Conservation (phyloP, 2,888 invertebrate species). For the Scaptomyza polygonia region DNA sequence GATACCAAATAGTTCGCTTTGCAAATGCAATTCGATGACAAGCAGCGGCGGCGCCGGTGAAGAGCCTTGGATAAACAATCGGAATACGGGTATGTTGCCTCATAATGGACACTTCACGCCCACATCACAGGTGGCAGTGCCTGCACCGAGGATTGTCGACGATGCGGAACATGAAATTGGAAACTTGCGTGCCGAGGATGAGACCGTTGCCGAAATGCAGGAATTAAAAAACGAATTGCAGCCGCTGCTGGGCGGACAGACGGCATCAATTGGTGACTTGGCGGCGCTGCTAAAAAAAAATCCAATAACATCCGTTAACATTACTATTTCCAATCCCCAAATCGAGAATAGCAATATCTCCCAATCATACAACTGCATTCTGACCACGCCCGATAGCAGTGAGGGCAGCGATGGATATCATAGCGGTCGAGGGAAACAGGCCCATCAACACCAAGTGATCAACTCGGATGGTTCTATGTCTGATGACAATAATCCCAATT, state of each 20-base stretch:
- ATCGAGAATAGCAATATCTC: constrained; percentile 90
- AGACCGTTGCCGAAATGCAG: constrained; percentile 81
- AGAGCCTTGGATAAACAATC: constrained; percentile 63
- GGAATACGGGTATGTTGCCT: constrained; percentile 86
- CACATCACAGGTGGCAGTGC: constrained; percentile 49
- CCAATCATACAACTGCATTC: constrained; percentile 84
- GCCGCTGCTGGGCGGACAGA: constrained; percentile 82
- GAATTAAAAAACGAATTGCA: constrained; percentile 84
- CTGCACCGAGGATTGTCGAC: constrained; percentile 58
- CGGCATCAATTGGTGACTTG: constrained; percentile 80
- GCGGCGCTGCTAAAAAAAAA: constrained; percentile 85
- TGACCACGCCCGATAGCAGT: constrained; percentile 81
- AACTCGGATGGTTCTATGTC: constrained; percentile 87
- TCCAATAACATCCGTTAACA: constrained; percentile 88
- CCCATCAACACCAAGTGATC: constrained; percentile 15
- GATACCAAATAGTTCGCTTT: constrained; percentile 96
- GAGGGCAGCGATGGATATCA: constrained; percentile 21
- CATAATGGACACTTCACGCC: constrained; percentile 48
- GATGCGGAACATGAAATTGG: constrained; percentile 44
- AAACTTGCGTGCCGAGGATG: constrained; percentile 53
- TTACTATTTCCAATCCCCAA: constrained; percentile 89
- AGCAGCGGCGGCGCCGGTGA: constrained; percentile 33
- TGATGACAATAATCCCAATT: constrained; percentile 90
- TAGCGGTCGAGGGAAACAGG: constrained; percentile 3
- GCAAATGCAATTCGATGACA: constrained; percentile 89